Evolutionary conservation across 2,113 vertebrate genomes (phyloP).

Genomic region (Peromyscus californicus): DNA sequence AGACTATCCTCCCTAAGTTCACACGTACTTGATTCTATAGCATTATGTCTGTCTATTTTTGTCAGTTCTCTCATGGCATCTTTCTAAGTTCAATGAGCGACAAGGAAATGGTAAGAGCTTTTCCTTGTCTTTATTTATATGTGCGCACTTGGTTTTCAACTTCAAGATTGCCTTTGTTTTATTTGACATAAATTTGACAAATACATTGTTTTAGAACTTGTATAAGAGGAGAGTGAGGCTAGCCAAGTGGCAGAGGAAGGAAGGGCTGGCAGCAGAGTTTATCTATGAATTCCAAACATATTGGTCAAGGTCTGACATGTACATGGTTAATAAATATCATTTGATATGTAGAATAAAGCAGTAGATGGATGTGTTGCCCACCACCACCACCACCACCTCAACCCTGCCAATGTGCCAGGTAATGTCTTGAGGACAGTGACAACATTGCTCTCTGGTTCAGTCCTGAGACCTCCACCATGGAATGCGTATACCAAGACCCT

Average conservation of each 20-base stretch:
- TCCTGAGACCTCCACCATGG: neutral
- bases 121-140: neutral
- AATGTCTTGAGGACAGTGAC: neutral
- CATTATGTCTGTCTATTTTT: neutral
- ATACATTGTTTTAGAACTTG: neutral
- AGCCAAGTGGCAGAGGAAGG: neutral
- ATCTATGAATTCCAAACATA: neutral
- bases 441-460: neutral
- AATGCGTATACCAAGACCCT: neutral
- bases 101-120: neutral
- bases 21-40: neutral
- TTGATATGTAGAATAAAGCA: neutral
- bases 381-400: too few relatives aligned
- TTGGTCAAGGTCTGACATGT: neutral
- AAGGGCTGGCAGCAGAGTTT: neutral
- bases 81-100: neutral
- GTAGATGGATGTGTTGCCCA: neutral
- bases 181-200: neutral
- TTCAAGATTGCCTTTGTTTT: slow-evolving; percentile 6
- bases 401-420: neutral
- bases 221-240: neutral
- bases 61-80: neutral
- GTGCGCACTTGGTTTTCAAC: neutral
- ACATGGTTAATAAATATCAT: neutral
- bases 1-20: neutral